A percentile compares a stretch with the other conserved stretches of the same genome.
phyloP scores from a whole-genome alignment of 2,113 vertebrate species.

The Centropus unirufus region DNA sequence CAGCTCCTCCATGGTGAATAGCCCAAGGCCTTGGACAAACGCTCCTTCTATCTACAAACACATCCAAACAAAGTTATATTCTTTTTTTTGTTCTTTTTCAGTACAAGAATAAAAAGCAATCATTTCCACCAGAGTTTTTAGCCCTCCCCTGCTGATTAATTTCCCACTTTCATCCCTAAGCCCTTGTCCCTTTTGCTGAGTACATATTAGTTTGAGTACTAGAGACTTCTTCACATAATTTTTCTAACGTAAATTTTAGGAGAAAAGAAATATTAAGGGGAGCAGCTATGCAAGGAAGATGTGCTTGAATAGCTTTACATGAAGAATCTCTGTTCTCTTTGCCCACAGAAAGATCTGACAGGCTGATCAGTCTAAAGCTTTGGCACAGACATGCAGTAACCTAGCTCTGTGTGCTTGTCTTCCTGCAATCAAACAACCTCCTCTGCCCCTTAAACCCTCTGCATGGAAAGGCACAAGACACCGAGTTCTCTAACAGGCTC shows the following conservation, averaged over 20 bases:
- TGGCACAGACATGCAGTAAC: neutral
- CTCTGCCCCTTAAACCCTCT: neutral
- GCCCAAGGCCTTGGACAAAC: conserved; percentile 92
- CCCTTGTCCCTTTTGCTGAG: neutral
- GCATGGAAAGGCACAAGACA: neutral
- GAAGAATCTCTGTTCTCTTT: neutral
- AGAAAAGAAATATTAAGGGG: neutral
- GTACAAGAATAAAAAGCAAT: neutral
- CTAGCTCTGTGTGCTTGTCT: neutral
- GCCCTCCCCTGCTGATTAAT: neutral
- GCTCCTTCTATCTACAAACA: conserved; percentile 89
- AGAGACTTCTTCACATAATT: neutral
- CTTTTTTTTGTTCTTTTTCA: neutral
- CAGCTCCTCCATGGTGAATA: conserved; percentile 94
- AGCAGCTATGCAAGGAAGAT: neutral
- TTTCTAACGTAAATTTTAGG: neutral
- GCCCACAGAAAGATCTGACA: neutral
- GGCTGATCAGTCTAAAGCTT: neutral
- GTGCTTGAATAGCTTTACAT: neutral
- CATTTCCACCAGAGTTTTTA: neutral
- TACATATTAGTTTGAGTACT: neutral
- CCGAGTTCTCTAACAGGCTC: neutral
- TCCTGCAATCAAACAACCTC: neutral
- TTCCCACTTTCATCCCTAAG: neutral
- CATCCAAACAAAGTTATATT: neutral